phyloP scores from a whole-genome alignment of 2,888 invertebrate genomes.

The Eupeodes latifasciatus region DNA sequence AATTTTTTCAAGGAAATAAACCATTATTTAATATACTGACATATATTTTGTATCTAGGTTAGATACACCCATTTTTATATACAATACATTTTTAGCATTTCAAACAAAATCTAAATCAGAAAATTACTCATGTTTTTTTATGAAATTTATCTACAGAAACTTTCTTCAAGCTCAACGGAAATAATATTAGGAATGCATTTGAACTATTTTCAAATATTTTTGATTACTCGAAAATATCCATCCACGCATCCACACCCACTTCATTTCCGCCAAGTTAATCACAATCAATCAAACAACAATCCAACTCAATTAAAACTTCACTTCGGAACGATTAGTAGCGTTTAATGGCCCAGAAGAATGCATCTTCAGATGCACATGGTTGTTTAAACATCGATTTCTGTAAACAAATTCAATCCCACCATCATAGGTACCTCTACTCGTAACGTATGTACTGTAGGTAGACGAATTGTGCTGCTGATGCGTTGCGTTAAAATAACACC shows the following conservation, averaged over 20 bases:
- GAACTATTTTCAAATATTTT: conserved; percentile 29
- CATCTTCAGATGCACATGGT: conserved; percentile 74
- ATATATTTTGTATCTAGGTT: too few species aligned
- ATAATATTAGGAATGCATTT: background rate
- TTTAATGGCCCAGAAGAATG: conserved; percentile 76
- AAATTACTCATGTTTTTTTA: too few species aligned
- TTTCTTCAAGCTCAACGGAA: conserved; percentile 20
- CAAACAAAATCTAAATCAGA: too few species aligned
- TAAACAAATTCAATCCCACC: conserved; percentile 65
- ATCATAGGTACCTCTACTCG: too few species aligned
- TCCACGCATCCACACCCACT: conserved; percentile 71
- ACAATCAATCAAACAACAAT: conserved; percentile 76
- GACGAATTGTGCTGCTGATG: conserved; percentile 39
- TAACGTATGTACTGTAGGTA: background rate
- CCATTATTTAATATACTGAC: too few species aligned
- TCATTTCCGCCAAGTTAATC: conserved; percentile 70
- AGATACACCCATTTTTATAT: too few species aligned
- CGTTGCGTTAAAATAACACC: conserved; percentile 72
- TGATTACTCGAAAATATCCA: conserved; percentile 60
- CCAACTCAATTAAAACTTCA: conserved; percentile 76
- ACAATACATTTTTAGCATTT: too few species aligned
- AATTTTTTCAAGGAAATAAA: too few species aligned
- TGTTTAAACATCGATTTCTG: conserved; percentile 74
- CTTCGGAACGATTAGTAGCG: conserved; percentile 75
- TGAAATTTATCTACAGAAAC: too few species aligned